Percentiles rank a stretch among this genome's conserved stretches.
Conservation (phyloP, 2,888 invertebrate genomes). For the Ennomos quercinarius region DNA sequence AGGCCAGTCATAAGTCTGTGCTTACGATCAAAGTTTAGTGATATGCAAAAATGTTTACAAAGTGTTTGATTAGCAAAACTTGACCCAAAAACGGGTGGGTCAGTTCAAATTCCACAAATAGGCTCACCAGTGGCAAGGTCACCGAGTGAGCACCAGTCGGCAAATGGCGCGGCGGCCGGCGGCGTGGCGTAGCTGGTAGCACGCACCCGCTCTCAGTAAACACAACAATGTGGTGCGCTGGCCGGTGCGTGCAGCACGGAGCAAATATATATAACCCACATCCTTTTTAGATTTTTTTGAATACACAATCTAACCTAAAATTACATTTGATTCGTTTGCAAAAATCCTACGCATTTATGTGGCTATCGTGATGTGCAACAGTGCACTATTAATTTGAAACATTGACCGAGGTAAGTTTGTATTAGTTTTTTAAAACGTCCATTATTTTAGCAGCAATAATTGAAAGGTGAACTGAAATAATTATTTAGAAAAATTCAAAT, state of each 20-base stretch:
- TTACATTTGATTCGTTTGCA: not conserved
- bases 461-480: too few relatives aligned
- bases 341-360: not conserved
- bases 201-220: constrained; percentile 5
- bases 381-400: constrained; percentile 1
- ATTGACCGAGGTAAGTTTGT: constrained; percentile 17
- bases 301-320: constrained; percentile 1
- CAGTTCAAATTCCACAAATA: constrained; percentile 12
- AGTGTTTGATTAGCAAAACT: constrained; percentile 16
- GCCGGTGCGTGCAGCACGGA: constrained; percentile 21
- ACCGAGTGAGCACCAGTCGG: not conserved
- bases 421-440: not conserved
- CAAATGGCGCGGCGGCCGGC: not conserved
- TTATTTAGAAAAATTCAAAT: too few relatives aligned
- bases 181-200: constrained; percentile 2
- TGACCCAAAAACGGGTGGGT: constrained; percentile 12
- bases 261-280: constrained; percentile 13
- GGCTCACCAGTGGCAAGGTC: constrained; percentile 22
- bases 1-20: not conserved
- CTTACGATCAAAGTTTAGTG: constrained; percentile 1
- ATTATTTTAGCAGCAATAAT: too few relatives aligned
- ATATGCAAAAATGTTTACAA: constrained; percentile 10
- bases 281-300: constrained; percentile 13
- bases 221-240: constrained; percentile 23
- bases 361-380: constrained; percentile 11